Evolutionary conservation across 2,888 invertebrate genomes (phyloP).

Genomic region (Tillus elongatus): DNA sequence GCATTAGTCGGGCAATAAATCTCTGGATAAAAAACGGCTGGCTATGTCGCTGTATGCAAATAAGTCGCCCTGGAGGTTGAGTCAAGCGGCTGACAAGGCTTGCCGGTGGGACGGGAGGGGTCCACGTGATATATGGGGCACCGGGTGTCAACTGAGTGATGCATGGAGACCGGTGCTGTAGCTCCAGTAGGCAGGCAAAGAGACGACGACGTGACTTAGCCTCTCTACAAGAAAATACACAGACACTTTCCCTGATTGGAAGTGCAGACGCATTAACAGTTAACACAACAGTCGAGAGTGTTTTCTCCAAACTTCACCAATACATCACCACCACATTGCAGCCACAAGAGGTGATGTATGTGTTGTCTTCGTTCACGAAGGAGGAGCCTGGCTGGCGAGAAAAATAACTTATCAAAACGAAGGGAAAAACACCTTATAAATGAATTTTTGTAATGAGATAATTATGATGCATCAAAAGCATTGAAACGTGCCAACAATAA

Average conservation of each 20-base stretch:
- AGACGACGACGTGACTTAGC: constrained; percentile 17
- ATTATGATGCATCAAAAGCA: no score
- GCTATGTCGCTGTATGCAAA: constrained; percentile 43
- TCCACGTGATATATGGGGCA: constrained; percentile 45
- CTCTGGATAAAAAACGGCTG: constrained; percentile 37
- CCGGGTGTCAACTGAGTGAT: constrained; percentile 46
- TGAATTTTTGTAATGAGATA: no score
- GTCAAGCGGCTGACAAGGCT: constrained; percentile 20
- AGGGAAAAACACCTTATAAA: no score
- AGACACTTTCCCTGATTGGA: constrained; percentile 30
- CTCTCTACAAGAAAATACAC: constrained; percentile 19
- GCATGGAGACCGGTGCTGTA: constrained; percentile 38
- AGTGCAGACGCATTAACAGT: constrained; percentile 18
- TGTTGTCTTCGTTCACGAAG: no score
- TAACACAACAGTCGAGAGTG: no score
- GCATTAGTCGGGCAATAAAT: constrained; percentile 44
- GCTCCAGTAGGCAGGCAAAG: neutral
- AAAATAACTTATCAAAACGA: no score
- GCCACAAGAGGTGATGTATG: no score
- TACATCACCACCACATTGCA: no score
- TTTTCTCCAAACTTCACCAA: no score
- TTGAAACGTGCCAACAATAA: no score
- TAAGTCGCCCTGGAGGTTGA: constrained; percentile 31
- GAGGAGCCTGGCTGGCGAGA: no score
- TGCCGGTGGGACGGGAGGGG: constrained; percentile 19